A percentile compares a stretch with the other conserved stretches of the same genome.
Conservation (phyloP, 2,113 vertebrate genomes). For the Sebastes schlegelii region DNA sequence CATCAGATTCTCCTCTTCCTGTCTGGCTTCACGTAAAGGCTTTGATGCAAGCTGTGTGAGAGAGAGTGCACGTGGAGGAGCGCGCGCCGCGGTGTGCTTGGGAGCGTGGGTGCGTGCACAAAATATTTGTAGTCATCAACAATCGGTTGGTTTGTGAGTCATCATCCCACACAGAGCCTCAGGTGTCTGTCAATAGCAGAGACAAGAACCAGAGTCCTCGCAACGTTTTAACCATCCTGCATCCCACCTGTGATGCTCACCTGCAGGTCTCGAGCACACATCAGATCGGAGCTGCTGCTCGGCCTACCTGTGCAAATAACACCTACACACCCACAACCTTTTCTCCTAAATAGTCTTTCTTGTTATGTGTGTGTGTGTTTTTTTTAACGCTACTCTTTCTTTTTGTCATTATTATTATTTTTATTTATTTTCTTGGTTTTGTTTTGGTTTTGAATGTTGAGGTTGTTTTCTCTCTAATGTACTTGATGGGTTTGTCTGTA, state of each 20-base stretch:
- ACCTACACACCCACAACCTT: background rate
- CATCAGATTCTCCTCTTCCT: constrained; percentile 59
- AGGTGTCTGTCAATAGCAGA: constrained; percentile 42
- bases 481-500: too few species aligned
- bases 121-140: constrained; percentile 57
- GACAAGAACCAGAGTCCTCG: constrained; percentile 1
- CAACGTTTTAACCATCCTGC: background rate
- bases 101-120: constrained; percentile 66
- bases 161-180: constrained; percentile 61
- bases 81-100: constrained; percentile 50
- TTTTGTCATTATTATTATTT: too few species aligned
- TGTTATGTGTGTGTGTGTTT: too few species aligned
- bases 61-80: constrained; percentile 55
- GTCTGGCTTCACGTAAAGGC: constrained; percentile 62
- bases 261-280: background rate
- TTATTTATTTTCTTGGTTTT: too few species aligned
- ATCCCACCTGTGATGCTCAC: background rate
- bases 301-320: background rate
- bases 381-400: too few species aligned
- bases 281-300: background rate
- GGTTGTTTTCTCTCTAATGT: too few species aligned
- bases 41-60: constrained; percentile 55
- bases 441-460: too few species aligned
- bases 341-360: too few species aligned
- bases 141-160: constrained; percentile 55